These are phyloP conservation scores for Reticulitermes speratus DNA, from an alignment of 1,140 invertebrate species.

Conservation along the genomic window DNA sequence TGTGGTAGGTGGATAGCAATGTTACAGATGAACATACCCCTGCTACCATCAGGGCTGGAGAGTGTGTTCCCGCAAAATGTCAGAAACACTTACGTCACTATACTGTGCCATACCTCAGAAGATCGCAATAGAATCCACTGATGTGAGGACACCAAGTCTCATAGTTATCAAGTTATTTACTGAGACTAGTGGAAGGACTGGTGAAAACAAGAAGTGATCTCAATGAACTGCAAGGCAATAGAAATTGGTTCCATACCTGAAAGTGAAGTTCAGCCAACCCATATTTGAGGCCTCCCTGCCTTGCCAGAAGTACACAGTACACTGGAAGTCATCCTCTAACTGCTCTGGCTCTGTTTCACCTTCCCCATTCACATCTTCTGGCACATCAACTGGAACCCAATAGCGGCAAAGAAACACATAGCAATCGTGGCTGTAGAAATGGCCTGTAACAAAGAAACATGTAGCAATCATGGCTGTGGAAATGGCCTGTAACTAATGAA, in stretches of 20 bases:
- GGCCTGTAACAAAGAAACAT: slow-evolving; percentile 48
- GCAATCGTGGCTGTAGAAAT: slow-evolving; percentile 93
- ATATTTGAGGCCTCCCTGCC: slow-evolving; percentile 96
- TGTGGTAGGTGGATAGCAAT: too few species aligned
- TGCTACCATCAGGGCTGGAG: too few species aligned
- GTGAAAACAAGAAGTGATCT: too few species aligned
- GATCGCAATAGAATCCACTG: too few species aligned
- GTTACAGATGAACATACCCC: too few species aligned
- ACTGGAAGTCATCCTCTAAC: slow-evolving; percentile 87
- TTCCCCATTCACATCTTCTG: slow-evolving; percentile 62
- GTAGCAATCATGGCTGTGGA: not conserved
- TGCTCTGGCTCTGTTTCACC: slow-evolving; percentile 63
- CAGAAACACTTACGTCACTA: too few species aligned
- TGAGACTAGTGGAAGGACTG: too few species aligned
- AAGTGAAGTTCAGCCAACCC: slow-evolving; percentile 99
- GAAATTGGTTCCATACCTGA: slow-evolving; percentile 58
- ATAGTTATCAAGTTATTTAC: too few species aligned
- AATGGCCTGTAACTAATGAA: not conserved
- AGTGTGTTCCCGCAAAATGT: too few species aligned
- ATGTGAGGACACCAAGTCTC: too few species aligned
- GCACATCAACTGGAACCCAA: slow-evolving; percentile 70
- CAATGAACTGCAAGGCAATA: too few species aligned
- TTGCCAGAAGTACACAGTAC: slow-evolving; percentile 99
- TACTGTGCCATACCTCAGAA: too few species aligned
- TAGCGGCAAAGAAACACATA: slow-evolving; percentile 98